These are phyloP conservation scores for Drymonia ruficornis DNA, from an alignment of 2,888 invertebrate genomes.

Conservation along the genomic window DNA sequence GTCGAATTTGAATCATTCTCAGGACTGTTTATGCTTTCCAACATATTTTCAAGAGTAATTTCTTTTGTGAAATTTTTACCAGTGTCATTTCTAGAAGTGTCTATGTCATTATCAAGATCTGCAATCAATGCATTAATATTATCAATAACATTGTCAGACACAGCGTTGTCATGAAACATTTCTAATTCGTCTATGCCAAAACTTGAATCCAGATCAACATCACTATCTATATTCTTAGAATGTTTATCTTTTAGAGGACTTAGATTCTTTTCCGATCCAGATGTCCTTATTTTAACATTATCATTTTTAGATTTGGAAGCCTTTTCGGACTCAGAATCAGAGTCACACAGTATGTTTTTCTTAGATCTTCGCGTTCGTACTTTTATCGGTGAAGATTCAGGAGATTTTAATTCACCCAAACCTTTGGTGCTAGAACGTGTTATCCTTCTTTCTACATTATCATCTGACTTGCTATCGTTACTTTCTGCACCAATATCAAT, in stretches of 20 bases:
- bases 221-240: slow-evolving; percentile 12
- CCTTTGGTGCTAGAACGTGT: slow-evolving; percentile 53
- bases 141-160: slow-evolving; percentile 61
- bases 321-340: slow-evolving; percentile 56
- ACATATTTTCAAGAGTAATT: slow-evolving; percentile 56
- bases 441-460: slow-evolving; percentile 40
- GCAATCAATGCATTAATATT: slow-evolving; percentile 73
- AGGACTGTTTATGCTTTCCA: slow-evolving; percentile 51
- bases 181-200: slow-evolving; percentile 66
- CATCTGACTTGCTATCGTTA: slow-evolving; percentile 20
- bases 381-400: slow-evolving; percentile 21
- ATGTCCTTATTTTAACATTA: not conserved
- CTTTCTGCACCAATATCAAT: slow-evolving; percentile 16
- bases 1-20: slow-evolving; percentile 38
- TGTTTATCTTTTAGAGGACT: slow-evolving; percentile 17
- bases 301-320: slow-evolving; percentile 12
- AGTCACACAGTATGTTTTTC: slow-evolving; percentile 52
- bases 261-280: not conserved
- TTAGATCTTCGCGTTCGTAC: slow-evolving; percentile 39
- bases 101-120: slow-evolving; percentile 64
- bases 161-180: slow-evolving; percentile 66
- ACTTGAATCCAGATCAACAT: slow-evolving; percentile 32
- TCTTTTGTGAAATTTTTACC: slow-evolving; percentile 56
- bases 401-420: slow-evolving; percentile 17
- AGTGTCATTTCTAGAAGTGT: slow-evolving; percentile 47